Evolutionary conservation across 2,888 invertebrate species (phyloP), one percentile per base, ranked within the genome.

Genomic region (Periphyllus acericola): DNA sequence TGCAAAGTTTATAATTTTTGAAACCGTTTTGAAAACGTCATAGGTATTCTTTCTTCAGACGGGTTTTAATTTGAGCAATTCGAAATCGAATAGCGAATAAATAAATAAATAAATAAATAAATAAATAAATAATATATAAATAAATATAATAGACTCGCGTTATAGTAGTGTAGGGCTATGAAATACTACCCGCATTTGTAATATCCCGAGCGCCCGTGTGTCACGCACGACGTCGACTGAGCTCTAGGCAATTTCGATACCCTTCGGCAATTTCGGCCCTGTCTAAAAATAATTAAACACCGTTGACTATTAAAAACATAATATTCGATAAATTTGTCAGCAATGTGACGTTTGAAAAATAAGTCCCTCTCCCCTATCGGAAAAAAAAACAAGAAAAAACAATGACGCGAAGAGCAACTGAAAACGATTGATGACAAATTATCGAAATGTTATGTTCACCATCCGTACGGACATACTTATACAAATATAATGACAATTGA

Each of bases 361-460:
- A 29, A 25, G 68, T 68, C 29, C 68, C 68, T n/a, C n/a, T 68
- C 25, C 68, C 29, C 6, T 21, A 8, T 4, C 25, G 25, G 21
- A 60, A 60, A 60, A 60, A 21, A 60, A 60, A 60, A 60, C 17
- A 17, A 52, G 9, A 52, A 52, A 52, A 60, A 60, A 72, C 34
- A 60, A 80, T 2, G n/a, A 9, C n/a, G n/a, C 46, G 71, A 71
- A 82, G 19, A 52, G 46, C n/a, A 17, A 55, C 17, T 25, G 75
- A 17, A 34, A 6, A 80, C n/a, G 8, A 9, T 11, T 29, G 29
- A 68, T 68, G 83, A 83, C 75, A 83, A 83, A 83, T 60, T 60
- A 75, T 75, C 83, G 75, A 75, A 83, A 40, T 83, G n/a, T 60
- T 60, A 60, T 83, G 83, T 83, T 83, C n/a, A 36, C 29, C 19